Evolutionary conservation across 2,113 vertebrate species (phyloP).

Genomic region (Menidia beryllina): DNA sequence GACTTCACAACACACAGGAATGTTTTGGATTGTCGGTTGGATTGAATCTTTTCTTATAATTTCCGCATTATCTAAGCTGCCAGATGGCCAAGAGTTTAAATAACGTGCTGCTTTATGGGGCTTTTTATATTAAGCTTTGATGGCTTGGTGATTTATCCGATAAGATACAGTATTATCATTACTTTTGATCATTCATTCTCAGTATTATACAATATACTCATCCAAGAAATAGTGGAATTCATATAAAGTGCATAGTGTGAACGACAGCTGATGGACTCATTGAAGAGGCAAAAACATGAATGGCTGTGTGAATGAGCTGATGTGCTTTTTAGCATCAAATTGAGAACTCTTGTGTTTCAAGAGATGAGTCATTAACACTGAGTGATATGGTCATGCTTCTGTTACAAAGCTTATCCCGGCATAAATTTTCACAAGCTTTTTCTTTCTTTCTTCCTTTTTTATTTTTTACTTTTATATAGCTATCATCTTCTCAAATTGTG

Average conservation of each 20-base stretch:
- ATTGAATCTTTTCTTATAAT: conserved; percentile 26
- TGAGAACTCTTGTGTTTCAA: conserved; percentile 19
- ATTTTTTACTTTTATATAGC: conserved; percentile 70
- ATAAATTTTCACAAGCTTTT: conserved; percentile 20
- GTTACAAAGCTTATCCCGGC: conserved; percentile 44
- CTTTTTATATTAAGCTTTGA: conserved; percentile 52
- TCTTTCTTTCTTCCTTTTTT: conserved; percentile 41
- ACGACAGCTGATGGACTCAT: not conserved
- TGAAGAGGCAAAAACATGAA: conserved; percentile 6
- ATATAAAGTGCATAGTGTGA: conserved; percentile 10
- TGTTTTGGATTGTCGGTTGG: conserved; percentile 23
- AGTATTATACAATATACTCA: conserved; percentile 62
- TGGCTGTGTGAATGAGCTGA: conserved; percentile 28
- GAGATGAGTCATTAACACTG: conserved; percentile 49
- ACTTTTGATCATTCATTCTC: conserved; percentile 56
- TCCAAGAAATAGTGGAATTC: conserved; percentile 29
- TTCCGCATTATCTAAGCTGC: conserved; percentile 38
- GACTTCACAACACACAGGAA: conserved; percentile 11
- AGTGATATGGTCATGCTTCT: conserved; percentile 55
- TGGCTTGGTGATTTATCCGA: conserved; percentile 65
- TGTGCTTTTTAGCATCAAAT: conserved; percentile 33
- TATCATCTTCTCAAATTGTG: conserved; percentile 54
- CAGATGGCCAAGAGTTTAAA: conserved; percentile 28
- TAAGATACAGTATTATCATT: conserved; percentile 70
- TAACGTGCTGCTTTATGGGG: conserved; percentile 25